Evolutionary conservation across 2,113 vertebrate genomes (phyloP), one percentile per base, ranked within the genome.

Genomic region (Chlamydotis undulata): DNA sequence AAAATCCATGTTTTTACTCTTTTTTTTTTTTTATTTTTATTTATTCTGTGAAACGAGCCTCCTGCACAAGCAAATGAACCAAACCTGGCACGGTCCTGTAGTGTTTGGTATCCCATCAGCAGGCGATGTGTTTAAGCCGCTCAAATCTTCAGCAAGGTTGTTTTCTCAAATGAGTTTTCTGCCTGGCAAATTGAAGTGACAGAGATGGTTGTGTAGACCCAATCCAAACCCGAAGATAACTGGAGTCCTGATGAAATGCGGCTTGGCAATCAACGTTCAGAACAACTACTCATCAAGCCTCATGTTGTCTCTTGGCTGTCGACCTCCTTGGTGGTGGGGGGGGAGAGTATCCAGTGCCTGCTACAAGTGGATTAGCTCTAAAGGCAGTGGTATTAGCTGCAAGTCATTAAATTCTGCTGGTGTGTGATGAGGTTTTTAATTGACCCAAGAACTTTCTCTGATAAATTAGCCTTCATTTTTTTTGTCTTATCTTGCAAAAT

Each of bases 51-150:
- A 39, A 69, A 11, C 4, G 29, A 87, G 3, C 5, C 23, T 74
- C 19, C 80, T 70, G 52, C 35, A 16, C 43, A 52, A 45, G 47
- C 50, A 71, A 65, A 67, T 6, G 25, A 68, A 50, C 26, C 31
- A n/a, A 50, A 65, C 9, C 31, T 53, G 45, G 24, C 45, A 69
- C 4, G 14, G 8, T 47, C 9, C 33, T 28, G 25, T 29, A 41
- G 7, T 57, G 45, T 15, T 55, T 43, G 39, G 33, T 0, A 1
- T 0, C 39, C 35, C 10, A 2, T 5, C n/a, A 56, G 73, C 17
- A 24, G n/a, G 22, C 19, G 19, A 49, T 31, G 5, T 19, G 22
- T 70, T 75, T 16, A 55, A 83, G 60, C 68, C 22, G 7, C 33
- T n/a, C 61, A 35, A 71, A 52, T 45, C 37, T 64, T 41, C 53